A percentile compares a stretch with the other conserved stretches of the same genome.
phyloP scores from a whole-genome alignment of 2,888 invertebrate genomes.

The Liopterus haemorrhoidalis region DNA sequence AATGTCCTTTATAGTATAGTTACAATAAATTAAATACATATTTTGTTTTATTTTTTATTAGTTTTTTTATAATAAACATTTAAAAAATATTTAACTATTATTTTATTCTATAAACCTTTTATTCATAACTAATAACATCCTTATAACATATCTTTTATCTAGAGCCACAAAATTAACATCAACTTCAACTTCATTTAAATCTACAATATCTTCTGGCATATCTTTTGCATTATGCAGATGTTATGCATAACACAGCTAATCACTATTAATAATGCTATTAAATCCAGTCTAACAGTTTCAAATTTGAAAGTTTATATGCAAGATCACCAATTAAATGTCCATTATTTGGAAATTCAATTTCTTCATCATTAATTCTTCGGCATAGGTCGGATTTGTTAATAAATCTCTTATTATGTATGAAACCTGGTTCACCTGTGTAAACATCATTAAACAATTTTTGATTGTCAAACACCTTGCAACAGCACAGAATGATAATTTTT shows the following conservation, averaged over 20 bases:
- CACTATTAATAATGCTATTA: conserved; percentile 6
- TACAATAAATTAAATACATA: too few species aligned
- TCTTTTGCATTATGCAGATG: conserved; percentile 1
- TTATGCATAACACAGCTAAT: conserved; percentile 7
- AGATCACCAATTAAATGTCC: conserved; percentile 19
- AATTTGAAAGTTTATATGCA: conserved; percentile 15
- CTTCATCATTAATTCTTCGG: conserved; percentile 17
- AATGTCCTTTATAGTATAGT: too few species aligned
- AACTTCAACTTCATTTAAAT: not conserved
- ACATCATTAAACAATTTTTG: conserved; percentile 26
- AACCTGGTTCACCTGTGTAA: conserved; percentile 29
- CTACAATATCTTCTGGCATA: not conserved
- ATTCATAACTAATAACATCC: too few species aligned
- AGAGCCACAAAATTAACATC: too few species aligned
- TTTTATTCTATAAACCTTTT: too few species aligned
- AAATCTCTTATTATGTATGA: conserved; percentile 25
- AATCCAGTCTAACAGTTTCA: conserved; percentile 1
- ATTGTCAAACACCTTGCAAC: conserved; percentile 28
- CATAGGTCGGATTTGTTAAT: conserved; percentile 27
- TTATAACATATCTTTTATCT: too few species aligned
- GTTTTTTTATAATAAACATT: too few species aligned
- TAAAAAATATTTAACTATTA: too few species aligned
- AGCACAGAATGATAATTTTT: too few species aligned
- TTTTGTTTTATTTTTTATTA: too few species aligned
- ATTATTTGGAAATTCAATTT: conserved; percentile 14